A percentile compares a stretch with the other conserved stretches of the same genome.
phyloP scores from a whole-genome alignment of 1,140 invertebrate species.

The Drosophila nigrodunni region DNA sequence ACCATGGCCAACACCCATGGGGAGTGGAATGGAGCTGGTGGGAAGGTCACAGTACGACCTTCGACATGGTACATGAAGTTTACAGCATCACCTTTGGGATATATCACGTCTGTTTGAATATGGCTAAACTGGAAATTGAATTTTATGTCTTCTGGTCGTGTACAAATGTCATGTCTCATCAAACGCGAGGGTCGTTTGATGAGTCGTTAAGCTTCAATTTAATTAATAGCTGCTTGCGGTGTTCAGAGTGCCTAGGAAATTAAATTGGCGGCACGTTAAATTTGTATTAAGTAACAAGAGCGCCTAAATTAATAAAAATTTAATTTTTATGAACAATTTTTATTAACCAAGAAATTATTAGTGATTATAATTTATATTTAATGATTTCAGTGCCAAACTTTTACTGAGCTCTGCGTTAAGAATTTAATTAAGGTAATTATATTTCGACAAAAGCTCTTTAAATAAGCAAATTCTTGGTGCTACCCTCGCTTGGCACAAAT shows the following conservation, averaged over 20 bases:
- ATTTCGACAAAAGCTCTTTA: no score
- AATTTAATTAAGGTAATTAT: no score
- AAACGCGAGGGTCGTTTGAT: slow-evolving; percentile 17
- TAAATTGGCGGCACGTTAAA: no score
- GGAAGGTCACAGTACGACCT: slow-evolving; percentile 38
- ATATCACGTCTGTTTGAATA: slow-evolving; percentile 76
- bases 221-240: background rate
- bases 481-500: slow-evolving; percentile 16
- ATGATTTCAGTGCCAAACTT: no score
- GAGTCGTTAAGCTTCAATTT: background rate
- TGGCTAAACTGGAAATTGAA: slow-evolving; percentile 67
- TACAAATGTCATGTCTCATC: slow-evolving; percentile 30
- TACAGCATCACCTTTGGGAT: slow-evolving; percentile 41
- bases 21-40: background rate
- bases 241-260: no score
- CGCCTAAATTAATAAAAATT: background rate
- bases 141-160: slow-evolving; percentile 52
- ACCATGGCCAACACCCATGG: background rate
- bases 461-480: background rate
- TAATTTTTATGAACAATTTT: no score
- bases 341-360: no score
- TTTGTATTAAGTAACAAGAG: background rate
- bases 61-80: slow-evolving; percentile 38
- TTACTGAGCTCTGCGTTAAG: no score
- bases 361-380: no score